phyloP scores from a whole-genome alignment of 2,113 vertebrate genomes.

The Leuciscus idus region DNA sequence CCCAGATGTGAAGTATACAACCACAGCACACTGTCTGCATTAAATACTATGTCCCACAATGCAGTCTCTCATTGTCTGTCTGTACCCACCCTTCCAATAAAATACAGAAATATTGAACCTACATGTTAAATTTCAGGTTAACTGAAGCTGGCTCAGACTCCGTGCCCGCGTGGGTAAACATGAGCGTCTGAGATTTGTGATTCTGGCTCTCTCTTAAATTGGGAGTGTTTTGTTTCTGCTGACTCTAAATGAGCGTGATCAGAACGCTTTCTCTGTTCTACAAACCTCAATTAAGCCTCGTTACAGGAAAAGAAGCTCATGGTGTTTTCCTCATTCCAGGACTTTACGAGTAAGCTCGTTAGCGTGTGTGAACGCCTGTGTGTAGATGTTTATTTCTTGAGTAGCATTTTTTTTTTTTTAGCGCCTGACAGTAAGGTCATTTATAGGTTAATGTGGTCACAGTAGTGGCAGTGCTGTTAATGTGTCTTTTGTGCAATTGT shows the following conservation, averaged over 20 bases:
- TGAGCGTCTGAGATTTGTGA: slow-evolving; percentile 55
- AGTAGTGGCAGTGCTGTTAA: neutral
- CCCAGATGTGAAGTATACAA: neutral
- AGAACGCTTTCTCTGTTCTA: slow-evolving; percentile 52
- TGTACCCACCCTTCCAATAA: neutral
- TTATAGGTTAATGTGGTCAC: neutral
- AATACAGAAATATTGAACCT: neutral
- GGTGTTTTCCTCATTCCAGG: slow-evolving; percentile 41
- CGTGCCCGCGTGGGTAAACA: slow-evolving; percentile 63
- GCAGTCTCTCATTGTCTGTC: neutral
- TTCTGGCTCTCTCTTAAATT: slow-evolving; percentile 54
- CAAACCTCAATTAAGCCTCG: slow-evolving; percentile 67
- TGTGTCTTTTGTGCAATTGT: neutral
- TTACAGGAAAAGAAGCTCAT: slow-evolving; percentile 58
- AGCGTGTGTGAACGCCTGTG: neutral
- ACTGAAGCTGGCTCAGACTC: slow-evolving; percentile 59
- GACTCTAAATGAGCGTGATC: slow-evolving; percentile 57
- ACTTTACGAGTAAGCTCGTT: neutral
- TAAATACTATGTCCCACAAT: neutral
- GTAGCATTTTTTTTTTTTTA: neutral
- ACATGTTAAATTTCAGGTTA: slow-evolving; percentile 35
- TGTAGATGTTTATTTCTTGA: neutral
- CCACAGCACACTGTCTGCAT: neutral
- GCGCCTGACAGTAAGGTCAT: neutral
- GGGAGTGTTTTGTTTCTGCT: slow-evolving; percentile 52